Conservation (phyloP, 1,140 invertebrate species). For the Drosophila teissieri region DNA sequence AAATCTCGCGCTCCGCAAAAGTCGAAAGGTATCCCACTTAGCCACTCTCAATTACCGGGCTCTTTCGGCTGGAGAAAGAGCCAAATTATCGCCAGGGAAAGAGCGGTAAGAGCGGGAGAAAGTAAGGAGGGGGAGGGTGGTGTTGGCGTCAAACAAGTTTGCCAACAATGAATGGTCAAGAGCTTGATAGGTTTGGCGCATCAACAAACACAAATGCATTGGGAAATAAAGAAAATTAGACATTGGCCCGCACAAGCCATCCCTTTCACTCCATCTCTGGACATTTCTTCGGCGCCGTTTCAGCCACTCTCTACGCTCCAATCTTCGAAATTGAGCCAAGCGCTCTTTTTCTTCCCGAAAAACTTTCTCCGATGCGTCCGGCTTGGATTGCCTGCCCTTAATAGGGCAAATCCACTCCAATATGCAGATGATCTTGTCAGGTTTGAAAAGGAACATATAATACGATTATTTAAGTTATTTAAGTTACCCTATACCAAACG, state of each 20-base stretch:
- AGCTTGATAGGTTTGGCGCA: slow-evolving; percentile 47
- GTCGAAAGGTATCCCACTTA: slow-evolving; percentile 10
- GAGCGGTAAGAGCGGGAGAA: slow-evolving; percentile 5
- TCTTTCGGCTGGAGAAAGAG: slow-evolving; percentile 8
- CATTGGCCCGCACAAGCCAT: slow-evolving; percentile 6
- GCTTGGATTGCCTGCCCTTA: slow-evolving; percentile 37
- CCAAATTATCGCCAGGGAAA: slow-evolving; percentile 3
- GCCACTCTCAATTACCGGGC: slow-evolving; percentile 12
- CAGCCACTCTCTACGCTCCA: slow-evolving; percentile 19
- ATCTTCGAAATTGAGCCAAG: slow-evolving; percentile 1
- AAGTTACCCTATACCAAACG: no score
- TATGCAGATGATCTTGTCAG: neutral
- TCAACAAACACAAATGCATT: slow-evolving; percentile 42
- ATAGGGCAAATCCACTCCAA: slow-evolving; percentile 17
- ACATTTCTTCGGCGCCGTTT: neutral
- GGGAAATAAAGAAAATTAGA: slow-evolving; percentile 55
- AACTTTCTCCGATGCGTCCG: slow-evolving; percentile 51
- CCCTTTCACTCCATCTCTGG: slow-evolving; percentile 14
- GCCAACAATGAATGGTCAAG: slow-evolving; percentile 52
- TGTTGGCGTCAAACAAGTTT: slow-evolving; percentile 37
- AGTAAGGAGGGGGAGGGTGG: neutral
- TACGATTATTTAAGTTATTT: neutral
- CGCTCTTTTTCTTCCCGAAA: slow-evolving; percentile 47
- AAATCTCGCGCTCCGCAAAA: slow-evolving; percentile 50
- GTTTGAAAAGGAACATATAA: neutral